Conservation (phyloP, 1,140 invertebrate genomes). For the Melipona quadrifasciata region DNA sequence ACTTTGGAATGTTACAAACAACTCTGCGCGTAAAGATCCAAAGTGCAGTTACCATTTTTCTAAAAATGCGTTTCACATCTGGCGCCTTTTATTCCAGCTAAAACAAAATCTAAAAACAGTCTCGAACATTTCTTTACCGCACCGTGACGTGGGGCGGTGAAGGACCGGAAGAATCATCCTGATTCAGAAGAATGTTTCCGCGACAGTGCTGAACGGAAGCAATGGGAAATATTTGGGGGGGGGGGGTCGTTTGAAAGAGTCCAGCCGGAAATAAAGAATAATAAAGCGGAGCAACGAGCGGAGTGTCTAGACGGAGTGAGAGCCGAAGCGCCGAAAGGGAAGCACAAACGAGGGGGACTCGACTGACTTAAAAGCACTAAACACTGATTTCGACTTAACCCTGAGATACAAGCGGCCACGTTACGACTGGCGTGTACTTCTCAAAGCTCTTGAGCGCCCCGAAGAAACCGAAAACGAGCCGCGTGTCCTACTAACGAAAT, state of each 20-base stretch:
- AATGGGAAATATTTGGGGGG: neutral
- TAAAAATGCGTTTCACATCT: too few relatives aligned
- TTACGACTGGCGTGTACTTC: conserved; percentile 2
- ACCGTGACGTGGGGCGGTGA: accelerated
- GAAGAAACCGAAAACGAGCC: neutral
- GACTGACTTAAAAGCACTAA: conserved; percentile 76
- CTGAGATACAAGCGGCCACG: conserved; percentile 69
- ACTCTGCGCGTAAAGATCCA: too few relatives aligned
- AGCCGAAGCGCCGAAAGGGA: neutral
- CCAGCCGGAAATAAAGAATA: conserved; percentile 51
- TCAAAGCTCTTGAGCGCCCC: neutral
- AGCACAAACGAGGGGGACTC: neutral
- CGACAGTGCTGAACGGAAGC: neutral
- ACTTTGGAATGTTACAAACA: too few relatives aligned
- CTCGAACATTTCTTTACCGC: too few relatives aligned
- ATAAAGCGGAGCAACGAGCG: conserved; percentile 47
- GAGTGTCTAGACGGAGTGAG: conserved; percentile 1
- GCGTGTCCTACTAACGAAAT: neutral
- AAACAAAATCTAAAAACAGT: too few relatives aligned
- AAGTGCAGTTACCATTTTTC: too few relatives aligned
- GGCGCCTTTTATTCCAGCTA: too few relatives aligned
- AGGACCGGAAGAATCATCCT: neutral
- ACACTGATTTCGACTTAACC: conserved; percentile 76
- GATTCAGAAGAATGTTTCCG: conserved; percentile 1
- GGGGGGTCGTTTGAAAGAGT: conserved; percentile 20